Base-by-base conservation (phyloP, 2,888 invertebrate genomes). In the Linnaemya vulpina region DNA sequence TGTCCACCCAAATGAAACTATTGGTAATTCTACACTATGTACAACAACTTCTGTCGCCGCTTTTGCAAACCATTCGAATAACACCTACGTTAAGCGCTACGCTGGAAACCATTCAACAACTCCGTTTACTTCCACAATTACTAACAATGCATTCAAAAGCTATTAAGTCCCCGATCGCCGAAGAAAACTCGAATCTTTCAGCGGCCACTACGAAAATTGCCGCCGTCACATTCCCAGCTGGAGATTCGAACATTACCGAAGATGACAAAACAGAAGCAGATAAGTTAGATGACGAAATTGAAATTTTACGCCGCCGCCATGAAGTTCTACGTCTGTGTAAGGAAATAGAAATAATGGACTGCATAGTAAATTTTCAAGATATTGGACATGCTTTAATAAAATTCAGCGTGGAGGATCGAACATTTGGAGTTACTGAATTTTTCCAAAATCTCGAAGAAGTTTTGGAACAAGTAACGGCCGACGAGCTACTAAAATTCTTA, bases 371-470 rank as follows among this genome's bases (percentile, higher is more conserved):
- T 75, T 82, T 80, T 58, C 81, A 87, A 35, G 75, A 87, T 9
- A 87, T 86, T 63, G 80, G 83, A 58, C 80, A 83, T n/a, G n/a
- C n/a, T n/a, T n/a, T n/a, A n/a, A n/a, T n/a, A n/a, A n/a, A n/a
- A n/a, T n/a, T n/a, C n/a, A 76, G 81, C 49, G 84, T 82, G 1
- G 86, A 86, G n/a, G 84, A 86, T 74, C 86, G 84, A 40, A 62
- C 74, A 53, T 86, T 77, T 40, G 78, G 71, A 38, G 60, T 74
- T 20, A 4, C 55, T 51, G 78, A 85, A 40, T 85, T 85, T 40
- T 83, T 85, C 40, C 75, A 71, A 43, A 76, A 79, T 49, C 70
- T 84, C 10, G 77, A 83, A 25, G 67, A 74, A 51, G 65, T 87
- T 15, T 86, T 81, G 65, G 35, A 55, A 1, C 80, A 86, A 38